Percentiles rank a stretch among this genome's conserved stretches.
Conservation (phyloP, 2,888 invertebrate species). For the Emesis russula region DNA sequence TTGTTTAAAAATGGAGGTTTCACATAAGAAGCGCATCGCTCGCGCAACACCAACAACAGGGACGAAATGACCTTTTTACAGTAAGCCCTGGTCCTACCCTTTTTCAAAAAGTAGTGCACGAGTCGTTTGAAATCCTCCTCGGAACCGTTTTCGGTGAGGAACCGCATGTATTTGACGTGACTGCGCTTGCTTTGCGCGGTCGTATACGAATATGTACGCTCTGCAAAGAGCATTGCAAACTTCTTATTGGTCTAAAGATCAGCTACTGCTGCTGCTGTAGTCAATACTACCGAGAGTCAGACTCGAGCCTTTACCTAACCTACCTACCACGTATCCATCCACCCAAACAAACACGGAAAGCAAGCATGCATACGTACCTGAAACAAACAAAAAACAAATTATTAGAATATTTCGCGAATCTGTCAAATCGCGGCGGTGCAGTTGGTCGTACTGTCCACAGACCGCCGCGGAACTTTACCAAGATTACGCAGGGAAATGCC, state of each 20-base stretch:
- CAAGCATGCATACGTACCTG: conserved; percentile 5
- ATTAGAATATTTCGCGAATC: background rate
- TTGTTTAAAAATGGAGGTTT: background rate
- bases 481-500: background rate
- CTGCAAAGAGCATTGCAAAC: conserved; percentile 7
- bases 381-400: conserved; percentile 10
- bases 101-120: conserved; percentile 1
- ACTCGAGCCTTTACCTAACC: background rate
- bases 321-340: conserved; percentile 1
- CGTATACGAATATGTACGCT: conserved; percentile 19
- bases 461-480: background rate
- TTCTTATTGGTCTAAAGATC: background rate
- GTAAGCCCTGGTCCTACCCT: conserved; percentile 19
- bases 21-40: conserved; percentile 6
- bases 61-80: conserved; percentile 9
- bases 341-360: background rate
- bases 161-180: conserved; percentile 19
- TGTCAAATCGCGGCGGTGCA: conserved; percentile 1
- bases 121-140: conserved; percentile 45
- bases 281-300: background rate
- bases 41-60: conserved; percentile 21
- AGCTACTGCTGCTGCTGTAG: background rate
- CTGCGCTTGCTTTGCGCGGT: conserved; percentile 2
- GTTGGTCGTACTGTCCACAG: background rate
- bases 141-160: conserved; percentile 19